Evolutionary conservation across 2,113 vertebrate genomes (phyloP), one percentile per base, ranked within the genome.

Genomic region (Aegypius monachus): DNA sequence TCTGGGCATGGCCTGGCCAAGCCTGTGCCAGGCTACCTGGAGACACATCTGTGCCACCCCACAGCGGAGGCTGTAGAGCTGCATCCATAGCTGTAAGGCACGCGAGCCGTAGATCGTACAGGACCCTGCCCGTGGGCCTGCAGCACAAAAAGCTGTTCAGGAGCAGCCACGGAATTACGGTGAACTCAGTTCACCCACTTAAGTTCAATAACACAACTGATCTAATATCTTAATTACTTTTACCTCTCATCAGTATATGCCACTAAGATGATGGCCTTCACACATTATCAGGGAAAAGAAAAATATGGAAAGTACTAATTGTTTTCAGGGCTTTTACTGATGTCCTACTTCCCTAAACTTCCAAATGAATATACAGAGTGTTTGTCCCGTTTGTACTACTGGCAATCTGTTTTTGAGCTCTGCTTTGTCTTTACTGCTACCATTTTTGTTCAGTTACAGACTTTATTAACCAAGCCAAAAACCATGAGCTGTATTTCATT

Each of bases 391-490:
- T 97, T 96, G 79, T 94, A 85, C 50, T 73, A 50, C 17, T 81
- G 61, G 61, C 34, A 97, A 63, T 58, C 47, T 92, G 29, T 2
- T 95, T 87, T 86, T 47, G 31, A 71, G 32, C 27, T 84, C 62
- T 93, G n/a, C 21, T 94, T 88, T 88, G 40, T 95, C 92, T 96
- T 96, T 77, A 75, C 48, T 58, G 18, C 43, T 66, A 93, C 36
- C 48, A 38, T 87, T 98, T 96, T 91, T 96, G 20, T 92, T 95
- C 68, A 89, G 36, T 93, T 93, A 91, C 65, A 81, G 87, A 91
- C 73, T 97, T 97, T 96, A 94, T 97, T 96, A 96, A 95, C 97
- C 68, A 96, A 95, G 52, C 40, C 89, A 93, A 96, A 95, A 95
- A 17, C 11, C 68, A 75, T 86, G 82, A 92, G 45, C 62, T 88